These are phyloP conservation scores for Trachelus stipa DNA, from an alignment of 2,888 invertebrate species.

Conservation along the genomic window DNA sequence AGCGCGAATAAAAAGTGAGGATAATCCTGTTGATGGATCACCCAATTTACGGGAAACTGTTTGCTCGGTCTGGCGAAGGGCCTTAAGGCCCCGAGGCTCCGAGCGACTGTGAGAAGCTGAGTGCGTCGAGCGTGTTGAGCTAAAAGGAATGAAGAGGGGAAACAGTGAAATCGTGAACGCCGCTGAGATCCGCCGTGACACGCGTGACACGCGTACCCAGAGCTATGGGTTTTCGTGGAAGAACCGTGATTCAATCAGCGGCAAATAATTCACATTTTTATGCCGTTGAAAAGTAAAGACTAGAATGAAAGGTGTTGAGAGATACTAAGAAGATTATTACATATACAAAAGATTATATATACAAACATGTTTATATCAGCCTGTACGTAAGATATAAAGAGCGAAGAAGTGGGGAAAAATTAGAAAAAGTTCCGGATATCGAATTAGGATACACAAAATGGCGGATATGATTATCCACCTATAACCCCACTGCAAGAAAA, in stretches of 20 bases:
- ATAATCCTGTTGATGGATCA: constrained; percentile 21
- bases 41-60: constrained; percentile 21
- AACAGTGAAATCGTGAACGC: background rate
- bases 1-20: constrained; percentile 9
- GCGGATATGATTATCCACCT: background rate
- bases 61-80: background rate
- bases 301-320: background rate
- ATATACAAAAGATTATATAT: too few species aligned
- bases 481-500: background rate
- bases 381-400: background rate
- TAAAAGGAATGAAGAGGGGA: background rate
- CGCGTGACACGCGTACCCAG: background rate
- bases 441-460: background rate
- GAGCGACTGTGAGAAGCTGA: constrained; percentile 1
- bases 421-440: background rate
- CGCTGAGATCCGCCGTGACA: background rate
- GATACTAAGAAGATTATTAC: background rate
- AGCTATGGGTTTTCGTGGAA: constrained; percentile 14
- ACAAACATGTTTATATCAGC: background rate
- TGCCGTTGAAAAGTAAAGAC: constrained; percentile 9
- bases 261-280: constrained; percentile 24
- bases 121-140: background rate
- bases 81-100: background rate
- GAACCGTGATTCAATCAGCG: constrained; percentile 20
- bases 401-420: background rate